Evolutionary conservation across 2,888 invertebrate species (phyloP), one percentile per base, ranked within the genome.

Genomic region (Hypomecis punctinalis): DNA sequence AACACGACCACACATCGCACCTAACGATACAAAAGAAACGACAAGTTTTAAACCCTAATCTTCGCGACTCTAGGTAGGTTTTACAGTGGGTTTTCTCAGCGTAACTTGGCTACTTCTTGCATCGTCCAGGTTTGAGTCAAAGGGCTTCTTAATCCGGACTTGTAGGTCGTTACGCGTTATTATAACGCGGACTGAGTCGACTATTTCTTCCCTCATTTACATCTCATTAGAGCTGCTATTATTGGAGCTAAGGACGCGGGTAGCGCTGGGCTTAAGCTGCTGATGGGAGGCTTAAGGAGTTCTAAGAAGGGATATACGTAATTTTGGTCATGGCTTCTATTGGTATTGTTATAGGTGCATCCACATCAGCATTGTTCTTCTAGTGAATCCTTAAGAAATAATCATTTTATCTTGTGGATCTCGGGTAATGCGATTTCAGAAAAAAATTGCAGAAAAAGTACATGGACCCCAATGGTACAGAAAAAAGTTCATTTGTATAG

Each of bases 81-180:
- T 74, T 80, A 45, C 57, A 45, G 40, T 72, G 74, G 43, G 9
- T 61, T 60, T 61, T 58, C 65, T 49, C 49, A 68, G 73, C 69
- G 77, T 81, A 76, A 79, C 83, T 83, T 77, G 89, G 83, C 79
- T 78, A 86, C 81, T 85, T 85, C 82, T 83, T 81, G 78, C 81
- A 80, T 82, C 83, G 83, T 70, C 69, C 70, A 89, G 89, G 88
- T 89, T 89, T 89, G 90, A 92, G 91, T 91, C 91, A 90, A 91
- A 90, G 88, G 93, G 93, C 90, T 93, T 93, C 93, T 91, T 93
- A 93, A 93, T 93, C 93, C 93, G 85, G 92, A 86, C 91, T 93
- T 91, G 91, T 92, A 91, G 91, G 93, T 92, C 90, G 93, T 93
- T 93, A 93, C 91, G 93, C 89, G 91, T 93, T 93, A 93, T 93